Evolutionary conservation across 2,797 vertebrate genomes (phyloP).

Genomic region (Neostethus bicornis): DNA sequence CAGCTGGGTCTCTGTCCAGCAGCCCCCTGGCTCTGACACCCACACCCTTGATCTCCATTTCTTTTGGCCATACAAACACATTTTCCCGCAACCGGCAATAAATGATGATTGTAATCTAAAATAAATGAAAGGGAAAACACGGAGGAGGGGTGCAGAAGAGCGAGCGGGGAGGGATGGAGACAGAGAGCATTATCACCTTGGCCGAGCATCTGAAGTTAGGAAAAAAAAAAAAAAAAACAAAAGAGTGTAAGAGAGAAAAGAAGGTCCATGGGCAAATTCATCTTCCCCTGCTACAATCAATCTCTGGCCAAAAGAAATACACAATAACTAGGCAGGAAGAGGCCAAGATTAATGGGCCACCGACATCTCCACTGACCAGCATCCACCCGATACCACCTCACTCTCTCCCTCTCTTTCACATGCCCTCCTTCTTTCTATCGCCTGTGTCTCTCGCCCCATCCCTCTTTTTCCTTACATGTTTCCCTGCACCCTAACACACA

Average conservation of each 20-base stretch:
- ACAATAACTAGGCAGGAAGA: slow-evolving; percentile 98
- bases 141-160: slow-evolving; percentile 8
- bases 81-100: slow-evolving; percentile 60
- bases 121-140: slow-evolving; percentile 84
- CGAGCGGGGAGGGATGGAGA: slow-evolving; percentile 50
- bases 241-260: slow-evolving; percentile 77
- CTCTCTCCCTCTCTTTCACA: slow-evolving; percentile 42
- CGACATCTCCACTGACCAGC: slow-evolving; percentile 98
- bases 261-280: slow-evolving; percentile 94
- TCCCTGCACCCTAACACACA: slow-evolving; percentile 16
- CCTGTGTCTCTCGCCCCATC: slow-evolving; percentile 47
- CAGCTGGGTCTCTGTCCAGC: slow-evolving; percentile 56
- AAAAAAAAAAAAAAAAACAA: no score
- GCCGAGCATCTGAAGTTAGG: slow-evolving; percentile 84
- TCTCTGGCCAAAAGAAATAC: slow-evolving; percentile 98
- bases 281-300: slow-evolving; percentile 97
- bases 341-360: slow-evolving; percentile 96
- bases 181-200: slow-evolving; percentile 92
- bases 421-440: slow-evolving; percentile 47
- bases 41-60: slow-evolving; percentile 55
- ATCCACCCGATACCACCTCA: slow-evolving; percentile 80
- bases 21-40: slow-evolving; percentile 49
- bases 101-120: slow-evolving; percentile 89
- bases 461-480: slow-evolving; percentile 44
- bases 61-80: slow-evolving; percentile 58